Evolutionary conservation across 2,888 invertebrate species (phyloP), one percentile per base, ranked within the genome.

Genomic region (Tribolium freemani): DNA sequence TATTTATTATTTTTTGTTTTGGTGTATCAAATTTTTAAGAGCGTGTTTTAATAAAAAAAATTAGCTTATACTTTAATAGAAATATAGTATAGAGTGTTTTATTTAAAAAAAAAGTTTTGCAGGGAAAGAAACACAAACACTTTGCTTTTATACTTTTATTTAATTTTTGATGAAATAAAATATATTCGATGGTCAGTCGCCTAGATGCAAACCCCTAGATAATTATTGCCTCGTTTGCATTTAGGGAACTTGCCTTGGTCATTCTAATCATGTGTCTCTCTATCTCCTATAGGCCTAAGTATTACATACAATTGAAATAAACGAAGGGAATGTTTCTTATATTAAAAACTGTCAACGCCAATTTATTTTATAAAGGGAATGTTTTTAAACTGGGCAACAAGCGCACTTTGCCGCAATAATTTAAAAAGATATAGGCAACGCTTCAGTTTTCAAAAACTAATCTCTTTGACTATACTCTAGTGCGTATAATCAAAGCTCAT

Each of bases 401-500:
- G 64, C 71, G 71, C 71, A 71, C 57, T 71, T 66, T 57, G 64
- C 64, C 71, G 71, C 64, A 57, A 21, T 54, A 64, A 64, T 71
- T 66, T 48, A 44, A 70, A 70, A 64, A 70, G 63, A 64, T 68
- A 56, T 69, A 61, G 61, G 61, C 69, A 61, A 69, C 61, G 54
- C 46, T 61, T 69, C 13, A 53, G 61, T 44, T 69, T 66, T 66
- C 54, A 44, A 38, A 54, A 68, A 57, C 51, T 68, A 56, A 69
- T 10, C 3, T 50, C 57, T 71, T 71, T 66, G 66, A 71, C 57
- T 57, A 57, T 71, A 64, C 56, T 71, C 56, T 63, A 71, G 53
- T 67, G 67, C 69, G 68, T 74, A 68, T 74, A 68, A 68, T 68
- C 68, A 72, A 68, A 72, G 67, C 67, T 64, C 69, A 61, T 61